Conservation (phyloP, 2,888 invertebrate genomes). For the Penaeus monodon region DNA sequence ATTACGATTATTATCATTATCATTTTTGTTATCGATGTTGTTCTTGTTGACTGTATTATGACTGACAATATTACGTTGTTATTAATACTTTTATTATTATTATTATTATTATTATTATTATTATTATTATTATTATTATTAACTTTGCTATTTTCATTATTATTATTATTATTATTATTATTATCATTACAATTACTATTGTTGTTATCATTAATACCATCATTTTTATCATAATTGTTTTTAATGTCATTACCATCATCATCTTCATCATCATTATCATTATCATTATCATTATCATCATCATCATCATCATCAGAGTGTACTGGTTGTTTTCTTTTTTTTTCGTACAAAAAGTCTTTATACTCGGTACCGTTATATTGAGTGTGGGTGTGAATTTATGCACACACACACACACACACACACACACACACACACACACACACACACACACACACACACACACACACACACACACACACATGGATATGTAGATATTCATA, state of each 20-base stretch:
- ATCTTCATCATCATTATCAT: neutral
- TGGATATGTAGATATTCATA: too few species aligned
- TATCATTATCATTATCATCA: neutral
- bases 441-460: too few species aligned
- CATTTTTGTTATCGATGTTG: neutral
- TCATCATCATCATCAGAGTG: neutral
- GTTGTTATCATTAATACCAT: neutral
- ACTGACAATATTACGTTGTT: neutral
- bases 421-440: too few species aligned
- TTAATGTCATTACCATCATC: neutral
- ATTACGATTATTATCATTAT: constrained; percentile 8
- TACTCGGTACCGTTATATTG: too few species aligned
- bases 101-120: neutral
- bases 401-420: too few species aligned
- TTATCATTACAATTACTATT: neutral
- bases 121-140: constrained; percentile 10
- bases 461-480: too few species aligned
- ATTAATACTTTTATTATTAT: neutral
- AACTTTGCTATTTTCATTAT: neutral
- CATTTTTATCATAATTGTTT: neutral
- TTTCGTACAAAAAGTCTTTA: too few species aligned
- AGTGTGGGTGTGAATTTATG: too few species aligned
- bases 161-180: neutral
- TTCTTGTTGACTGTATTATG: neutral
- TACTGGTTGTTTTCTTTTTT: too few species aligned